Percentiles rank a stretch among this genome's conserved stretches.
Conservation (phyloP, 2,113 vertebrate species). For the Pterocles gutturalis region DNA sequence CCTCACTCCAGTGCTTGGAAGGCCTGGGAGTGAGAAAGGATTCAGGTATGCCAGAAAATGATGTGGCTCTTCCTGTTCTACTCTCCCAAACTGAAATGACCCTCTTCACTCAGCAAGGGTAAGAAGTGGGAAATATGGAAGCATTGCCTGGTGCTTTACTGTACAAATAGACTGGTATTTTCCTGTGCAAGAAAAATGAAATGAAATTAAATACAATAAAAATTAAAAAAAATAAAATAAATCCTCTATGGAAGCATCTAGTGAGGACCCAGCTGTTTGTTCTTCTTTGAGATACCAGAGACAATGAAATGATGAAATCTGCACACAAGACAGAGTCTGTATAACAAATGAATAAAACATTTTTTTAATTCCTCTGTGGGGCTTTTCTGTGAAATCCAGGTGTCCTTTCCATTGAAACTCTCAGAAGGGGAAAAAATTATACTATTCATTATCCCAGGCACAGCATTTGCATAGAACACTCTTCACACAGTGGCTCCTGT, state of each 20-base stretch:
- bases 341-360: slow-evolving; percentile 58
- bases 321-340: slow-evolving; percentile 3
- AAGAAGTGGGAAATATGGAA: neutral
- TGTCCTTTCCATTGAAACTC: slow-evolving; percentile 50
- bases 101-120: neutral
- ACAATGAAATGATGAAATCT: slow-evolving; percentile 61
- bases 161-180: neutral
- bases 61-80: neutral
- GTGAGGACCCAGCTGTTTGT: slow-evolving; percentile 31
- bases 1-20: neutral
- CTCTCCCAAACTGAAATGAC: neutral
- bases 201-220: neutral
- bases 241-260: neutral
- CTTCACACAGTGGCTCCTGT: neutral
- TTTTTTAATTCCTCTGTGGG: slow-evolving; percentile 48
- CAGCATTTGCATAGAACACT: slow-evolving; percentile 49
- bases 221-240: neutral
- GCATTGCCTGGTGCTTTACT: neutral
- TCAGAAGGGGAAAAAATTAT: slow-evolving; percentile 55
- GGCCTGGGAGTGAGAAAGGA: neutral
- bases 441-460: slow-evolving; percentile 42
- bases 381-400: slow-evolving; percentile 55
- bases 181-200: neutral
- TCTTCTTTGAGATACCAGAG: slow-evolving; percentile 35
- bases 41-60: neutral